phyloP scores from a whole-genome alignment of 2,113 vertebrate genomes.

The Tetrao urogallus region DNA sequence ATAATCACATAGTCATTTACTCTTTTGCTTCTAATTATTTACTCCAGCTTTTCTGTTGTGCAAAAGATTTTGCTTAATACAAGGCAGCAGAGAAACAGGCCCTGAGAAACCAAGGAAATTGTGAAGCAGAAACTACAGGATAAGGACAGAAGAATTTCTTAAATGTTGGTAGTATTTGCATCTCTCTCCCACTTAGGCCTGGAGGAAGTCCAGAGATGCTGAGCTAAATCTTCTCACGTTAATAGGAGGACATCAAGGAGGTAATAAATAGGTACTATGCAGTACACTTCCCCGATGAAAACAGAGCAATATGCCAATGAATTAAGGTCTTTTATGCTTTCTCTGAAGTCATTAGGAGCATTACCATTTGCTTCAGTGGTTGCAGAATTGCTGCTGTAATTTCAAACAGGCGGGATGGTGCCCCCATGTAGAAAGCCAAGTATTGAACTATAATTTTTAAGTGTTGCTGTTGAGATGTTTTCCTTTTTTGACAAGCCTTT shows the following conservation, averaged over 20 bases:
- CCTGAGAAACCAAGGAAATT: neutral
- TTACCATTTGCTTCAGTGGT: neutral
- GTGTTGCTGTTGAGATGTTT: neutral
- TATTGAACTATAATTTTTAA: neutral
- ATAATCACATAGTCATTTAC: neutral
- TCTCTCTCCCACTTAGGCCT: neutral
- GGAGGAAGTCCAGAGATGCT: neutral
- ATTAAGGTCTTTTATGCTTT: neutral
- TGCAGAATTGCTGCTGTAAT: neutral
- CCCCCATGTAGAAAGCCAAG: neutral
- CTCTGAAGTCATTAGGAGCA: neutral
- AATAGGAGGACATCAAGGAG: neutral
- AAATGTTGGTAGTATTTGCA: neutral
- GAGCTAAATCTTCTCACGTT: neutral
- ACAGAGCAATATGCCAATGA: accelerated
- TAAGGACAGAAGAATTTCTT: neutral
- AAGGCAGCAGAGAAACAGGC: neutral
- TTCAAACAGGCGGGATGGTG: neutral
- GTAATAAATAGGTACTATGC: neutral
- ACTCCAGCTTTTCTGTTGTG: neutral
- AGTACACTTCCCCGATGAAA: neutral
- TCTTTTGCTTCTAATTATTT: neutral
- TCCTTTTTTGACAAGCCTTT: neutral
- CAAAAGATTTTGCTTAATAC: neutral
- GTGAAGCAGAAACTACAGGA: neutral